A percentile compares a stretch with the other conserved stretches of the same genome.
phyloP scores from a whole-genome alignment of 2,888 invertebrate genomes.

The Chalcosyrphus nemorum region DNA sequence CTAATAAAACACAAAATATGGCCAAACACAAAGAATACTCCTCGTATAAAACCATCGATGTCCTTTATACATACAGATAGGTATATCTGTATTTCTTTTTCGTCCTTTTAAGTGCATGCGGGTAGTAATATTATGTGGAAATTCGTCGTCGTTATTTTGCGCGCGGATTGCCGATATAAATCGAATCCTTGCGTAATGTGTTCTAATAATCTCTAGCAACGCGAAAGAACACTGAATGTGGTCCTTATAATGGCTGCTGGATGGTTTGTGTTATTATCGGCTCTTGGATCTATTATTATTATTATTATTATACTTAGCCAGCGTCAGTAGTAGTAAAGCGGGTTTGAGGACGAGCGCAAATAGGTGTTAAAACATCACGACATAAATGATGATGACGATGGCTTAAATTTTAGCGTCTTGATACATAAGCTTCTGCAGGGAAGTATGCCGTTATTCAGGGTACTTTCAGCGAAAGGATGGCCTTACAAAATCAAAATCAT shows the following conservation, averaged over 20 bases:
- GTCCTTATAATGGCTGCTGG: slow-evolving; percentile 27
- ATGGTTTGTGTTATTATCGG: slow-evolving; percentile 46
- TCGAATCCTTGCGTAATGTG: slow-evolving; percentile 60
- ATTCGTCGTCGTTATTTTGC: slow-evolving; percentile 57
- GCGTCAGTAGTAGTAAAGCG: slow-evolving; percentile 5
- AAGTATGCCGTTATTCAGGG: no score
- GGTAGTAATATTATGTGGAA: slow-evolving; percentile 20
- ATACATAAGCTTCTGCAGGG: neutral
- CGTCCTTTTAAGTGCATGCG: slow-evolving; percentile 2
- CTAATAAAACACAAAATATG: slow-evolving; percentile 70
- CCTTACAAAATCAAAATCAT: no score
- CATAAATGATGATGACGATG: slow-evolving; percentile 21
- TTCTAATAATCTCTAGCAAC: slow-evolving; percentile 51
- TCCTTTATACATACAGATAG: no score
- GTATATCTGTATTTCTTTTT: neutral
- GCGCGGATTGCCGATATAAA: slow-evolving; percentile 65
- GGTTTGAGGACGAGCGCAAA: slow-evolving; percentile 8
- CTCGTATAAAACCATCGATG: slow-evolving; percentile 49
- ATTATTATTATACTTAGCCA: slow-evolving; percentile 27
- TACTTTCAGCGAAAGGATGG: no score
- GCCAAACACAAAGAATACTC: slow-evolving; percentile 56
- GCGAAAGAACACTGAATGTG: slow-evolving; percentile 6
- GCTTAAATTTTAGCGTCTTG: neutral
- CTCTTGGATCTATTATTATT: slow-evolving; percentile 15
- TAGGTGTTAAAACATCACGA: slow-evolving; percentile 46